Base-by-base conservation (phyloP, 2,797 vertebrate genomes). In the Rhynchonycteris naso region DNA sequence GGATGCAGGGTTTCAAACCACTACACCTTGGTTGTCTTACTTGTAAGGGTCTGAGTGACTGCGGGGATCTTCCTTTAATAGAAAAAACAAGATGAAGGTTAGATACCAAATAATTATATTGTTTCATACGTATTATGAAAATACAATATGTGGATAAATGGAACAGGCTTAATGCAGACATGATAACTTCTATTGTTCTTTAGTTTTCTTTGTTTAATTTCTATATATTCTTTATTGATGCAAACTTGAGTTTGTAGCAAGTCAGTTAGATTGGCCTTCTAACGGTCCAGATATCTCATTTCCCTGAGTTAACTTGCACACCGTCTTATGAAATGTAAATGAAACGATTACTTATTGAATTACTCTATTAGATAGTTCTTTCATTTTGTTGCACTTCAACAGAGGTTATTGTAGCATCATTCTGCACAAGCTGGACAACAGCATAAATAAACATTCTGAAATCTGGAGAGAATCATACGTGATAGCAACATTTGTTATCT, bases 241-340 rank as follows among this genome's bases (percentile, higher is more conserved):
- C 33, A 72, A 93, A 91, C 24, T 33, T 52, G 18, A 88, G 47
- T 78, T 89, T 79, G 83, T 56, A 68, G 14, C 47, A 68, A 74
- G 65, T 83, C 30, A 82, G 12, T 47, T 59, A 72, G 33, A 91
- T 58, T 65, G 35, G 74, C 58, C 63, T 43, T 75, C 13, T 89
- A 68, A 76, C 26, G 50, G 82, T 52, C 1, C 47, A 63, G 28
- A 28, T 30, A 38, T 11, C 7, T 0, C 4, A 61, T 93, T 86
- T 88, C 13, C 72, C 68, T 89, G 56, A 87, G 86, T 84, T 85
- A 65, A 78, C 35, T 68, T 61, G 63, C 7, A 76, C 59, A 76
- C 14, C 33, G 9, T 83, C 52, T 82, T 91, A 82, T 86, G 86
- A 74, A 89, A 76, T 78, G 33, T 89, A 86, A 95, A 91, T 61